Percentiles rank a stretch among this genome's conserved stretches.
These are phyloP conservation scores for Austrofundulus limnaeus DNA, from an alignment of 2,113 vertebrate species.

Conservation along the genomic window DNA sequence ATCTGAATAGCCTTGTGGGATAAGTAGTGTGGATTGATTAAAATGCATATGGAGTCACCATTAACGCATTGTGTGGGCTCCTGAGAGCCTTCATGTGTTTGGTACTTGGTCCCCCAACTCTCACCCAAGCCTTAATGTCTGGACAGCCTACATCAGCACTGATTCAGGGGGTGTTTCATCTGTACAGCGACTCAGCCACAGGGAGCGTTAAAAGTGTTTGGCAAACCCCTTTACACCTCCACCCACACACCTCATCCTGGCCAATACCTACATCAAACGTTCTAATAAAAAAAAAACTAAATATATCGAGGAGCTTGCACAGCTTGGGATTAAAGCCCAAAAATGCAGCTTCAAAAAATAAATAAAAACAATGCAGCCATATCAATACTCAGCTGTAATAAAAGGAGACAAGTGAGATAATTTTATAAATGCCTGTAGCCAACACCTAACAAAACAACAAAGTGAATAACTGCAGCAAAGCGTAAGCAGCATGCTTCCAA, in stretches of 20 bases:
- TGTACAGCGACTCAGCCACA: slow-evolving; percentile 44
- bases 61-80: slow-evolving; percentile 63
- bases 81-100: slow-evolving; percentile 53
- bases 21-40: slow-evolving; percentile 57
- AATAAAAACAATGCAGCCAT: slow-evolving; percentile 18
- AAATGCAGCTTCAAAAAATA: slow-evolving; percentile 11
- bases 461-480: slow-evolving; percentile 32
- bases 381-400: slow-evolving; percentile 24
- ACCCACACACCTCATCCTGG: slow-evolving; percentile 31
- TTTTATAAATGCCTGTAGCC: slow-evolving; percentile 32
- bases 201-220: slow-evolving; percentile 34
- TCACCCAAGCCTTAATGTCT: slow-evolving; percentile 28
- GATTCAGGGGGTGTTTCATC: slow-evolving; percentile 59
- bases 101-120: slow-evolving; percentile 13
- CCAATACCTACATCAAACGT: slow-evolving; percentile 36
- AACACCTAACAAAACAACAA: slow-evolving; percentile 40
- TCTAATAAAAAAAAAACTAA: slow-evolving; percentile 15
- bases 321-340: slow-evolving; percentile 13
- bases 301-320: slow-evolving; percentile 3
- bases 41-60: slow-evolving; percentile 53
- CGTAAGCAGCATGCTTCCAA: slow-evolving; percentile 28
- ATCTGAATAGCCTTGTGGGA: slow-evolving; percentile 32
- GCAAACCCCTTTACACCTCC: slow-evolving; percentile 31
- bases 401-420: slow-evolving; percentile 24
- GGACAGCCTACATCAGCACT: slow-evolving; percentile 57